Conservation (phyloP, 2,888 invertebrate species). For the Platycnemis pennipes region DNA sequence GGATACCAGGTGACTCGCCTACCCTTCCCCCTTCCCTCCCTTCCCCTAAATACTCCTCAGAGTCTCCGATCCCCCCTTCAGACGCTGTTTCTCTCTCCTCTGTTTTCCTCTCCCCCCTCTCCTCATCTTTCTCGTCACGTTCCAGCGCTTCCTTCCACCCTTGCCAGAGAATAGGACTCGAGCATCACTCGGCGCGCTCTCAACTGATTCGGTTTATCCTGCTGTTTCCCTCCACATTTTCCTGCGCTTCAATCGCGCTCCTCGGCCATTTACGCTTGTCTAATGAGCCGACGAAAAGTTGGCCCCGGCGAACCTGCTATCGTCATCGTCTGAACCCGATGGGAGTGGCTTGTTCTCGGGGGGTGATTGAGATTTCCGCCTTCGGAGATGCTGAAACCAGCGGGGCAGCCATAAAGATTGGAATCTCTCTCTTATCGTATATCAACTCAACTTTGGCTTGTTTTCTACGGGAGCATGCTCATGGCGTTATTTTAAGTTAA, state of each 20-base stretch:
- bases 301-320: constrained; percentile 44
- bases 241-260: not conserved
- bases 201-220: not conserved
- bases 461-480: constrained; percentile 44
- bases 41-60: no score
- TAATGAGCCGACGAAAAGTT: constrained; percentile 49
- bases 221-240: not conserved
- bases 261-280: not conserved
- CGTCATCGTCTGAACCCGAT: not conserved
- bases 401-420: constrained; percentile 40
- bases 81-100: not conserved
- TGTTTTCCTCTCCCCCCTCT: no score
- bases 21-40: not conserved
- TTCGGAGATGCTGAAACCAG: constrained; percentile 12
- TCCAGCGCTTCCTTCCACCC: constrained; percentile 15
- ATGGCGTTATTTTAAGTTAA: constrained; percentile 32
- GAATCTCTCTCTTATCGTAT: constrained; percentile 14
- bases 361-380: constrained; percentile 50
- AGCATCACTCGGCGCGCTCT: not conserved
- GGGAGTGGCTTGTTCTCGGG: constrained; percentile 34
- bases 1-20: constrained; percentile 60
- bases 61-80: not conserved
- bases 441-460: constrained; percentile 30
- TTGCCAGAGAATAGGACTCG: not conserved
- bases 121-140: not conserved